Base-by-base conservation (phyloP, 2,797 vertebrate genomes). In the Epinephelus malabaricus region DNA sequence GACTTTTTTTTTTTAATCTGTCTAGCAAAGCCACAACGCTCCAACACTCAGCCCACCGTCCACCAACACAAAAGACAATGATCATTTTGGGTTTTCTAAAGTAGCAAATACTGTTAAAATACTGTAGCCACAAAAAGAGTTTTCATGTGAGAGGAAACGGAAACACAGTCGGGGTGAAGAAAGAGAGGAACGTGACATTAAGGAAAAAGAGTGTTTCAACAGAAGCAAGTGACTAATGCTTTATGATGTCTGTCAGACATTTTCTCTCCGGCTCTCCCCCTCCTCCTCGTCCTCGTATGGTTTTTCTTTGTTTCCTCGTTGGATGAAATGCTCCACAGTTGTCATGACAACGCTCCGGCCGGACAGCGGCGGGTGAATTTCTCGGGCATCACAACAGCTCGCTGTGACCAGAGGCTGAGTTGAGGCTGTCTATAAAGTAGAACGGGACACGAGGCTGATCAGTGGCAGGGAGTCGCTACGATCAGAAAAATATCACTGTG, bases 311-410 rank as follows among this genome's bases (percentile, higher is more conserved):
- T 83, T 62, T 82, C 53, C 69, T 78, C 21, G 2, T 49, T 46
- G 80, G 68, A 77, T 84, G 70, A 81, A 83, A 81, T 70, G 80
- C 69, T 86, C 82, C 78, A 19, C 51, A 4, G 89, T 87, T 86
- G 89, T 85, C 91, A 90, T 89, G 92, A 80, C 85, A 85, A 92
- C 86, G 23, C 76, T 23, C 43, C 8, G 19, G 74, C 63, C 45
- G 19, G 85, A 86, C 85, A 61, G 67, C 54, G 25, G 75, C 63
- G 73, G 87, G 76, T 83, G 73, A 78, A 59, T 74, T 81, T 66
- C 58, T 60, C 23, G 3, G 69, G 60, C 79, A 86, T 95, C 92
- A 96, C 91, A 94, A 81, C 81, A 94, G 87, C 79, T 94, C 93
- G n/a, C 91, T 90, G 70, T 93, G 93, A 71, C 93, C 90, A 50